Evolutionary conservation across 2,888 invertebrate species (phyloP).

Genomic region (Xestobium rufovillosum): DNA sequence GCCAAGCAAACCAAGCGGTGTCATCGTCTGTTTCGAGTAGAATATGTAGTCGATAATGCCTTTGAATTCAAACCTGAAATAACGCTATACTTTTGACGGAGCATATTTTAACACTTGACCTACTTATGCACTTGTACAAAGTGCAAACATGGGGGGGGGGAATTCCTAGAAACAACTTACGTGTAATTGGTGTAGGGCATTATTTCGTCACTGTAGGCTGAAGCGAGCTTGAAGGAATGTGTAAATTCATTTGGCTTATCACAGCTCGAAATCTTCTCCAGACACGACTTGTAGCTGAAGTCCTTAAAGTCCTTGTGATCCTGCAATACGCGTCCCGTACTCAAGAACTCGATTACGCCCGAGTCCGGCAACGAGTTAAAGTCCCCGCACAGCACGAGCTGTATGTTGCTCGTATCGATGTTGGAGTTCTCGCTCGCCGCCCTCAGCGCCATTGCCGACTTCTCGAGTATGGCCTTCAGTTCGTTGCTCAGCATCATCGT

Average conservation of each 20-base stretch:
- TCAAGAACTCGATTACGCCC: constrained; percentile 93
- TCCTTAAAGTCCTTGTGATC: constrained; percentile 97
- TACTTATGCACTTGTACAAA: too few species aligned
- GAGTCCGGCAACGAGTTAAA: constrained; percentile 98
- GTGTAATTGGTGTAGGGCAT: constrained; percentile 99
- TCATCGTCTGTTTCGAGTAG: constrained; percentile 93
- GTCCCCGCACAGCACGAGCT: constrained; percentile 92
- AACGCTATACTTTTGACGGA: too few species aligned
- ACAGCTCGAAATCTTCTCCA: constrained; percentile 77
- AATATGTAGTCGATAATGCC: constrained; percentile 99
- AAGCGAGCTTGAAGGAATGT: constrained; percentile 92
- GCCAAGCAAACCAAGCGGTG: constrained; percentile 88
- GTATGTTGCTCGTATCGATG: constrained; percentile 72
- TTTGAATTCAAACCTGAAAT: constrained; percentile 92
- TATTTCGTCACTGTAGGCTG: constrained; percentile 90
- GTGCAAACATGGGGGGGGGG: too few species aligned
- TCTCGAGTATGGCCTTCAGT: constrained; percentile 78
- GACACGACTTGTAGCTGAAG: constrained; percentile 82
- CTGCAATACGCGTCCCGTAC: constrained; percentile 79
- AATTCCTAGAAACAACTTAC: too few species aligned
- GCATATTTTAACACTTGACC: too few species aligned
- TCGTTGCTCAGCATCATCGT: constrained; percentile 98
- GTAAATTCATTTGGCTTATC: constrained; percentile 83
- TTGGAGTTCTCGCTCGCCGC: constrained; percentile 57
- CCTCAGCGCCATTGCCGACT: constrained; percentile 72